Evolutionary conservation across 2,113 vertebrate genomes (phyloP), one percentile per base, ranked within the genome.

Genomic region (Rousettus leschenaultii): DNA sequence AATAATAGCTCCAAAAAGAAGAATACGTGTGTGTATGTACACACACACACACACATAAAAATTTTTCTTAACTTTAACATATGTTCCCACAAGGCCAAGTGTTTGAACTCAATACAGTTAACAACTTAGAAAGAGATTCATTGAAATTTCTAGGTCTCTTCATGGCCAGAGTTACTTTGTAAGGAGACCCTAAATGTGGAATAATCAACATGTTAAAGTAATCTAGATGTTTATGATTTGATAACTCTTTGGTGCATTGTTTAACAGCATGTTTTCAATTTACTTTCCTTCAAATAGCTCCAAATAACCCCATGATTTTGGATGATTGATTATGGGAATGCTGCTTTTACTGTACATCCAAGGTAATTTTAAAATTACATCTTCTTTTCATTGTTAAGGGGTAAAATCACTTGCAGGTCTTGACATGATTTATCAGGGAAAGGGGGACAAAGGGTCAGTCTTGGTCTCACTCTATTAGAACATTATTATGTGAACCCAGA

Each of bases 261-360:
- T 94, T 96, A 96, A 96, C 97, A 98, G 97, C 97, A 96, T 98
- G 97, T 97, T 98, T 98, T 98, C 97, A 98, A 98, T 98, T 98
- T 98, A 93, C 97, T 96, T 97, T 96, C 95, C 97, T 97, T 97
- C 97, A 98, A 97, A 98, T 98, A 96, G 97, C 93, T 97, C 95
- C 97, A 98, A 98, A 98, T 98, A 97, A 93, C 97, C 96, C 97
- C 19, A 15, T 88, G 97, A 98, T 98, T 98, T 97, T 82, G 93
- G 97, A 97, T 98, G 97, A 98, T 98, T 98, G 97, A 98, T 98
- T 97, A 98, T 97, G 97, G 97, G 97, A 97, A 97, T 95, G 83
- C 79, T 96, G 95, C 97, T 97, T 94, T 96, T 97, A 97, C 96
- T 96, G 96, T 96, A 97, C 93, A 98, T 98, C 97, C 97, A 97